Evolutionary conservation across 2,888 invertebrate genomes (phyloP).

Genomic region (Tetropium fuscum): DNA sequence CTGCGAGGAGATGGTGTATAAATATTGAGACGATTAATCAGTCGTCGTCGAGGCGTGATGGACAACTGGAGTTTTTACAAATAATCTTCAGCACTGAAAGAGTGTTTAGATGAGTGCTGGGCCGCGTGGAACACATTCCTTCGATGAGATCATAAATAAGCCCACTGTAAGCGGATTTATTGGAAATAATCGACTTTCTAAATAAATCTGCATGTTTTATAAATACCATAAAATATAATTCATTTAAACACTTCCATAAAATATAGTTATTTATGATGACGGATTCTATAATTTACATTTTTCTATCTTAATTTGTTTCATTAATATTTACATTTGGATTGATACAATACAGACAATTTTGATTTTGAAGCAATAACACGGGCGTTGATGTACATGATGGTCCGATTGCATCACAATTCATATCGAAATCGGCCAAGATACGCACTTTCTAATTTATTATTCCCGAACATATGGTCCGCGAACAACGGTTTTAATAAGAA

Average conservation of each 20-base stretch:
- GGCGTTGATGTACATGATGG: slow-evolving; percentile 15
- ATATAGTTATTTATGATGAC: slow-evolving; percentile 56
- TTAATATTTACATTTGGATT: slow-evolving; percentile 45
- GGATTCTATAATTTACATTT: slow-evolving; percentile 49
- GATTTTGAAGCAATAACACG: slow-evolving; percentile 27
- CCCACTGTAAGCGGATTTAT: slow-evolving; percentile 51
- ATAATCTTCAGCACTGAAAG: slow-evolving; percentile 48
- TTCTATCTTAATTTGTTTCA: slow-evolving; percentile 40
- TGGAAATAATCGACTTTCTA: slow-evolving; percentile 53
- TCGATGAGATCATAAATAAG: slow-evolving; percentile 56
- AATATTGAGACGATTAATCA: slow-evolving; percentile 66
- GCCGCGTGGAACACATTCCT: slow-evolving; percentile 52
- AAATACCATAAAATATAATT: slow-evolving; percentile 59
- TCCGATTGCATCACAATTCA: slow-evolving; percentile 11
- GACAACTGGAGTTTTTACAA: slow-evolving; percentile 56
- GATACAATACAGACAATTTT: slow-evolving; percentile 43
- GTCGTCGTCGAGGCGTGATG: slow-evolving; percentile 55
- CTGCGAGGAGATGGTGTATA: slow-evolving; percentile 55
- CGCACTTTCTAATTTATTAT: slow-evolving; percentile 6
- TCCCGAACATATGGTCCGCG: not conserved
- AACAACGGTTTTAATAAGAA: not conserved
- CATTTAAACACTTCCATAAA: slow-evolving; percentile 57
- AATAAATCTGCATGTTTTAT: slow-evolving; percentile 55
- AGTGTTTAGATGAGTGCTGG: slow-evolving; percentile 37
- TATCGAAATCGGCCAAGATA: not conserved